phyloP scores from a whole-genome alignment of 2,888 invertebrate genomes.

The Andrena dorsata region DNA sequence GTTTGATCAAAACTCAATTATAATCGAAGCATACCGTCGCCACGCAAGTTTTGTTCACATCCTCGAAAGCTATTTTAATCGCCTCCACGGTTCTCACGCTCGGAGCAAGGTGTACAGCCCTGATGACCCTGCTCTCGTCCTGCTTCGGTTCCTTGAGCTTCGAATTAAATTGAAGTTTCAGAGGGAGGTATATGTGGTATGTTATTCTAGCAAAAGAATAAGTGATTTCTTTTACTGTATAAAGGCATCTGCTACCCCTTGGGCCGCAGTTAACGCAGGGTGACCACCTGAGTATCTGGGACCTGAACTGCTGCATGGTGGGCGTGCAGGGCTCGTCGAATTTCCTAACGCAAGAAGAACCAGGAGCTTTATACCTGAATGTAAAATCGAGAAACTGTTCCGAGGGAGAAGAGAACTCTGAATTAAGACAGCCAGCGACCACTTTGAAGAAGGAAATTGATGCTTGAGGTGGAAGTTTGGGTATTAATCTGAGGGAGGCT shows the following conservation, averaged over 20 bases:
- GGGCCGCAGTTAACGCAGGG: constrained; percentile 65
- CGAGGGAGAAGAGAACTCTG: neutral
- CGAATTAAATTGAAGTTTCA: neutral
- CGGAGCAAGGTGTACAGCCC: constrained; percentile 66
- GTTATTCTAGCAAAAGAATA: neutral
- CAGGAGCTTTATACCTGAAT: neutral
- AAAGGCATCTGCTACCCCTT: constrained; percentile 68
- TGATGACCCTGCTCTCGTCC: constrained; percentile 61
- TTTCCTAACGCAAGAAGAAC: constrained; percentile 59
- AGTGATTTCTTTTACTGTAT: constrained; percentile 55
- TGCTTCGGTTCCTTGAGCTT: constrained; percentile 46
- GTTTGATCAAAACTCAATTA: neutral
- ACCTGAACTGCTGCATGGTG: constrained; percentile 74
- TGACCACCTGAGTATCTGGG: constrained; percentile 75
- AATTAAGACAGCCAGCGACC: too few relatives aligned
- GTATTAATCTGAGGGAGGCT: neutral
- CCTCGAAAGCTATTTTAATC: constrained; percentile 67
- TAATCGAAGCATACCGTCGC: constrained; percentile 57
- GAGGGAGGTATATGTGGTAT: neutral
- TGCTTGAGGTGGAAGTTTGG: neutral
- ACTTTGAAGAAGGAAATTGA: too few relatives aligned
- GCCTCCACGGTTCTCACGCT: constrained; percentile 60
- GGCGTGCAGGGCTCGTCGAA: constrained; percentile 73
- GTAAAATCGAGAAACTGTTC: neutral
- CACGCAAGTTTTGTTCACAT: constrained; percentile 65